These are phyloP conservation scores for Rhinella marina DNA, from an alignment of 2,797 vertebrate genomes.

Conservation along the genomic window DNA sequence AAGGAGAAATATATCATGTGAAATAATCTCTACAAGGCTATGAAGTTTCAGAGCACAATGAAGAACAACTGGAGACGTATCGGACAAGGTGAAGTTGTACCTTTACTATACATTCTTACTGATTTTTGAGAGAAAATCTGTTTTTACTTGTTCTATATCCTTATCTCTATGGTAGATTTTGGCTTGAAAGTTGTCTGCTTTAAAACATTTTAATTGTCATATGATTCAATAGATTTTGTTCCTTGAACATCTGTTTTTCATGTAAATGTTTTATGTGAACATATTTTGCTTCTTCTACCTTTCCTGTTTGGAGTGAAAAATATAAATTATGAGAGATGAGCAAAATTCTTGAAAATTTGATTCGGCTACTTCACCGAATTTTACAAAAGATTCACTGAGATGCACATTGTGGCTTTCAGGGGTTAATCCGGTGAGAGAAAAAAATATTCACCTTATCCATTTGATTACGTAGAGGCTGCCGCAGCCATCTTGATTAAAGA, in stretches of 20 bases:
- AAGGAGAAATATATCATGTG: neutral
- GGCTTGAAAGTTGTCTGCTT: constrained; percentile 69
- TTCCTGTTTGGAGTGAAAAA: constrained; percentile 16
- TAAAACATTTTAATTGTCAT: constrained; percentile 70
- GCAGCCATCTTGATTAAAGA: too few species aligned
- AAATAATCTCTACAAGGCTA: neutral
- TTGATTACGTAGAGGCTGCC: too few species aligned
- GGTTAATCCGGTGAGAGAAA: too few species aligned
- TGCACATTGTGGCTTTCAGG: too few species aligned
- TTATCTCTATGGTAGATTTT: constrained; percentile 41
- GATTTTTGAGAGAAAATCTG: constrained; percentile 30
- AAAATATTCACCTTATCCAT: too few species aligned
- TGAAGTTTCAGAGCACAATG: neutral
- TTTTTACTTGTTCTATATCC: constrained; percentile 45
- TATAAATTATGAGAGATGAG: too few species aligned
- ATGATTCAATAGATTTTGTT: constrained; percentile 69
- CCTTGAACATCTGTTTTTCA: constrained; percentile 69
- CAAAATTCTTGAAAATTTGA: too few species aligned
- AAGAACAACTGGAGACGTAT: constrained; percentile 52
- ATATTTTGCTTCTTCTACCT: constrained; percentile 51
- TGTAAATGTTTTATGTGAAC: constrained; percentile 65
- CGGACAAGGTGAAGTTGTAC: constrained; percentile 78
- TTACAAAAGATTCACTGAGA: too few species aligned
- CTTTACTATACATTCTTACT: constrained; percentile 6
- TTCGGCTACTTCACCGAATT: too few species aligned